These are phyloP conservation scores for Florisuga fusca DNA, from an alignment of 2,797 vertebrate species.

Conservation along the genomic window DNA sequence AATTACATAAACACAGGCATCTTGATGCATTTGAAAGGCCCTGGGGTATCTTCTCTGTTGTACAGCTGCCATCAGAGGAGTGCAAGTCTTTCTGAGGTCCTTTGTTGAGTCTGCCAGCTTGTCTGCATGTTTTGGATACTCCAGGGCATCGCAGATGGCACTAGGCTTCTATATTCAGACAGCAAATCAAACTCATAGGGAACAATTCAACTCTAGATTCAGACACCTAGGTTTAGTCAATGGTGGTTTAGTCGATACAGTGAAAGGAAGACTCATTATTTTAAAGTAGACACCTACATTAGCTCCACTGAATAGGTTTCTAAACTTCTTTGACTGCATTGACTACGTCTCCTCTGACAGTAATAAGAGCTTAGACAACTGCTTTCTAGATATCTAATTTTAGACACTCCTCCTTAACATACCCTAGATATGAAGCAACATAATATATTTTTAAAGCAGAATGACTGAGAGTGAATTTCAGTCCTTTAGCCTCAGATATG, in stretches of 20 bases:
- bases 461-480: background rate
- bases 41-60: slow-evolving; percentile 30
- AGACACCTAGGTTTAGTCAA: slow-evolving; percentile 12
- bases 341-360: slow-evolving; percentile 1
- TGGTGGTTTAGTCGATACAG: background rate
- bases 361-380: slow-evolving; percentile 9
- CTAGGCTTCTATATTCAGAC: background rate
- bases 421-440: background rate
- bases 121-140: background rate
- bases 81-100: slow-evolving; percentile 9
- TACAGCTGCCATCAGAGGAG: slow-evolving; percentile 9
- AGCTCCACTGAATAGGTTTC: slow-evolving; percentile 19
- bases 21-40: slow-evolving; percentile 44
- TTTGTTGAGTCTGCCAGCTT: slow-evolving; percentile 29
- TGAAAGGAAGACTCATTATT: slow-evolving; percentile 23
- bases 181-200: background rate
- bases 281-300: slow-evolving; percentile 24
- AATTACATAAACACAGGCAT: slow-evolving; percentile 32
- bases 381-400: slow-evolving; percentile 11
- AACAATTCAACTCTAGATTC: background rate
- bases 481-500: background rate
- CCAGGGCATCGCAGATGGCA: background rate
- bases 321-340: slow-evolving; percentile 8
- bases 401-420: slow-evolving; percentile 5
- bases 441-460: slow-evolving; percentile 2